Evolutionary conservation across 2,797 vertebrate species (phyloP), one percentile per base, ranked within the genome.

Genomic region (Scleropages formosus): DNA sequence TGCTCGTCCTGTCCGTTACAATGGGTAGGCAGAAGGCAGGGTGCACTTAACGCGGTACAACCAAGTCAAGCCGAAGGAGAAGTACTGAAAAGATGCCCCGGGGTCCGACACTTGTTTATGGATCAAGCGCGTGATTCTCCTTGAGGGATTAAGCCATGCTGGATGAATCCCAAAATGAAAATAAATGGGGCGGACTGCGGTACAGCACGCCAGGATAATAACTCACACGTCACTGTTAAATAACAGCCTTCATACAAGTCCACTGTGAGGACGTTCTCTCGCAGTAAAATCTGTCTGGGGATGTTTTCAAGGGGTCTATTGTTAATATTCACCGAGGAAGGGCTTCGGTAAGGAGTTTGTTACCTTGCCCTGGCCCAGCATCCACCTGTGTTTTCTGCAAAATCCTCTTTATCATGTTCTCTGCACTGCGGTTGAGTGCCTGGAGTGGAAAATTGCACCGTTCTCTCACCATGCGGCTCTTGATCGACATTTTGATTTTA

Each of bases 401-500:
- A 44, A 67, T 70, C 53, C 47, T 24, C 18, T 13, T 70, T 53
- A 70, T 70, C 67, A 70, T 18, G 49, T 27, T 16, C 47, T 53
- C 22, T n/a, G 47, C 8, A 4, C 12, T 15, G 49, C 47, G 47
- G 67, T 22, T 53, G 67, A 44, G 22, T 26, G 67, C 20, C 46
- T 53, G 47, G 24, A 51, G 67, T 47, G 22, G 47, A 46, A 70
- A 22, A 22, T 53, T 22, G 6, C 67, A 18, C n/a, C n/a, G 18
- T 8, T 12, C 6, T 44, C 27, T 15, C 24, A 24, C 24, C 3
- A 20, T 7, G 56, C 20, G 18, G 18, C 53, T 8, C 31, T 63
- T 67, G 53, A 68, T 75, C 46, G 74, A 68, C 39, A n/a, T 74
- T 66, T 66, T 62, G 20, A 66, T 56, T 62, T 47, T 47, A 8